These are phyloP conservation scores for Calephelis virginiensis DNA, from an alignment of 1,140 invertebrate genomes.

Conservation along the genomic window DNA sequence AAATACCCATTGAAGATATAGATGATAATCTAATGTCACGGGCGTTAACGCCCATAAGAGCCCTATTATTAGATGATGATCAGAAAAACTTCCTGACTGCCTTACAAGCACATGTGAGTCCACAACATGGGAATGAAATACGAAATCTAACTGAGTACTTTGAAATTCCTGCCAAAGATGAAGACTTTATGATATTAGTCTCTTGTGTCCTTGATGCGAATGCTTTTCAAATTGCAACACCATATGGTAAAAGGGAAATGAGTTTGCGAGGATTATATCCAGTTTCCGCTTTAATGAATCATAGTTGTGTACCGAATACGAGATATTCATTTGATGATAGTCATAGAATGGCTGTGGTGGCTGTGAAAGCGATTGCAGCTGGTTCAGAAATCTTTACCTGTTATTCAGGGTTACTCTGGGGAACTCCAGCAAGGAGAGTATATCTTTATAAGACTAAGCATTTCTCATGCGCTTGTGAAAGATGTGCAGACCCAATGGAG, in stretches of 20 bases:
- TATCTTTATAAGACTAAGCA: slow-evolving; percentile 86
- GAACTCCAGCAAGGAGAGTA: slow-evolving; percentile 81
- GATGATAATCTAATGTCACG: slow-evolving; percentile 73
- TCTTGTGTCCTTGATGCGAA: slow-evolving; percentile 86
- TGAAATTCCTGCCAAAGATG: slow-evolving; percentile 78
- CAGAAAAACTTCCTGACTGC: slow-evolving; percentile 78
- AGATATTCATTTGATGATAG: slow-evolving; percentile 81
- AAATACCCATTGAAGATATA: slow-evolving; percentile 70
- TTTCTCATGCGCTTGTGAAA: slow-evolving; percentile 84
- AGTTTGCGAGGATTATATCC: slow-evolving; percentile 86
- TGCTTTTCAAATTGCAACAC: slow-evolving; percentile 83
- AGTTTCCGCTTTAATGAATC: slow-evolving; percentile 85
- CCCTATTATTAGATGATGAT: slow-evolving; percentile 76
- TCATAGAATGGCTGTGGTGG: slow-evolving; percentile 81
- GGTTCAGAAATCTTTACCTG: slow-evolving; percentile 86
- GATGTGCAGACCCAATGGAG: slow-evolving; percentile 86
- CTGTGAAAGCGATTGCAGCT: slow-evolving; percentile 80
- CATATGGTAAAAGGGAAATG: slow-evolving; percentile 72
- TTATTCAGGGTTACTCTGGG: slow-evolving; percentile 87
- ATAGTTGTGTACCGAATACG: slow-evolving; percentile 87
- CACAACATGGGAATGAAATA: slow-evolving; percentile 80
- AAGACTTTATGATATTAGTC: slow-evolving; percentile 80
- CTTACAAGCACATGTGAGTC: slow-evolving; percentile 79
- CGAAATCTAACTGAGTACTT: slow-evolving; percentile 80
- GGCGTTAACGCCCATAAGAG: slow-evolving; percentile 80